Percentiles rank a stretch among this genome's conserved stretches.
phyloP scores from a whole-genome alignment of 1,140 invertebrate genomes.

The Saccostrea cuccullata region DNA sequence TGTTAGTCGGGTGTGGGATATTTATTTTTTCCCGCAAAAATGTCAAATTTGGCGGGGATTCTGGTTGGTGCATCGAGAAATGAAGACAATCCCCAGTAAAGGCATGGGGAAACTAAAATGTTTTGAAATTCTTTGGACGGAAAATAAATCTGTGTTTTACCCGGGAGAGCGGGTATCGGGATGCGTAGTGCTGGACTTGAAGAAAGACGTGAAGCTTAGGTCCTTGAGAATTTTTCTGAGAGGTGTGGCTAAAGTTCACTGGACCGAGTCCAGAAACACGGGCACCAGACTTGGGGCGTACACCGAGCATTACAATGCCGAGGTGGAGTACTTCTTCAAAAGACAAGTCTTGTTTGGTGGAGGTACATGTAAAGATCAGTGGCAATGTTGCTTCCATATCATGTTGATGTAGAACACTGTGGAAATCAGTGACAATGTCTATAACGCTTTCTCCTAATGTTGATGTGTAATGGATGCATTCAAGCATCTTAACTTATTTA shows the following conservation, averaged over 20 bases:
- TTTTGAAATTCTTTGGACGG: slow-evolving; percentile 79
- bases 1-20: background rate
- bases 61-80: background rate
- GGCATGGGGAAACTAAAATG: slow-evolving; percentile 80
- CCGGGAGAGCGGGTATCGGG: slow-evolving; percentile 79
- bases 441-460: no score
- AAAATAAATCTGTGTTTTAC: slow-evolving; percentile 79
- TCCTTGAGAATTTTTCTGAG: slow-evolving; percentile 79
- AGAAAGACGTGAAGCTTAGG: slow-evolving; percentile 80
- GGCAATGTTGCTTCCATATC: no score
- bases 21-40: slow-evolving; percentile 19
- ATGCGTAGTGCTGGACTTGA: slow-evolving; percentile 79
- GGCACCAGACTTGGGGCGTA: slow-evolving; percentile 80
- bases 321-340: slow-evolving; percentile 80
- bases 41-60: slow-evolving; percentile 3
- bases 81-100: background rate
- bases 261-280: slow-evolving; percentile 80
- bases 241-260: slow-evolving; percentile 80
- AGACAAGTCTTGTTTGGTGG: slow-evolving; percentile 79
- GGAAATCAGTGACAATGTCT: no score
- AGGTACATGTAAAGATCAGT: slow-evolving; percentile 71
- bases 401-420: no score
- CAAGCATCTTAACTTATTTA: no score
- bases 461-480: no score
- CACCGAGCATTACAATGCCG: slow-evolving; percentile 81